A percentile compares a stretch with the other conserved stretches of the same genome.
phyloP scores from a whole-genome alignment of 2,113 vertebrate genomes.

The Oncorhynchus mykiss region DNA sequence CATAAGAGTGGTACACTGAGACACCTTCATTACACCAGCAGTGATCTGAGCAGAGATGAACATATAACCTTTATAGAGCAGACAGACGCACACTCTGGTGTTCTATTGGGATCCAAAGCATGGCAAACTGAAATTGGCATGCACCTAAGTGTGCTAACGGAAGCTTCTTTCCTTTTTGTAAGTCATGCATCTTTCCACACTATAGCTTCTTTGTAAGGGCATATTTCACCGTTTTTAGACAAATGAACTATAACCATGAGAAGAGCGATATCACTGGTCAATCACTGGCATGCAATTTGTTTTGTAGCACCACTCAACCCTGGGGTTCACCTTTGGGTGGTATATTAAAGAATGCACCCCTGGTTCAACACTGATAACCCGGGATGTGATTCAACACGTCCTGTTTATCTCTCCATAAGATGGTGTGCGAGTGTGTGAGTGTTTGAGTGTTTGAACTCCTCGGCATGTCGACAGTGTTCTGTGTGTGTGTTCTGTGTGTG shows the following conservation, averaged over 20 bases:
- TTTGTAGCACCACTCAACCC: slow-evolving; percentile 26
- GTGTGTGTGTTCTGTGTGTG: background rate
- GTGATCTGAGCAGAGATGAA: no score
- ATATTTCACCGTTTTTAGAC: background rate
- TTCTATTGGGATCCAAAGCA: background rate
- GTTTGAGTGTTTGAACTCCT: background rate
- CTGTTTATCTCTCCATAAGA: slow-evolving; percentile 54
- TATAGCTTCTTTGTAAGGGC: no score
- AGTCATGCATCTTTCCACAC: no score
- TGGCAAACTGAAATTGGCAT: no score
- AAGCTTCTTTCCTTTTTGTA: no score
- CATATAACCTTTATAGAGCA: no score
- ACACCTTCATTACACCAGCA: no score
- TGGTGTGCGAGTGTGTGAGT: background rate
- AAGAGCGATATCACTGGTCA: slow-evolving; percentile 12
- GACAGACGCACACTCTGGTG: no score
- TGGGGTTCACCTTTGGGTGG: slow-evolving; percentile 35
- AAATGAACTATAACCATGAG: background rate
- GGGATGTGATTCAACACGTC: slow-evolving; percentile 55
- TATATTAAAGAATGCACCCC: slow-evolving; percentile 41
- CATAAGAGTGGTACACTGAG: no score
- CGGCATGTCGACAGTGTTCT: background rate
- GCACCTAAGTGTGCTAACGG: no score
- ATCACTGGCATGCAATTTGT: slow-evolving; percentile 20
- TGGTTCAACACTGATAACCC: slow-evolving; percentile 38